These are phyloP conservation scores for Amphiprion ocellaris DNA, from an alignment of 2,113 vertebrate genomes.

Conservation along the genomic window DNA sequence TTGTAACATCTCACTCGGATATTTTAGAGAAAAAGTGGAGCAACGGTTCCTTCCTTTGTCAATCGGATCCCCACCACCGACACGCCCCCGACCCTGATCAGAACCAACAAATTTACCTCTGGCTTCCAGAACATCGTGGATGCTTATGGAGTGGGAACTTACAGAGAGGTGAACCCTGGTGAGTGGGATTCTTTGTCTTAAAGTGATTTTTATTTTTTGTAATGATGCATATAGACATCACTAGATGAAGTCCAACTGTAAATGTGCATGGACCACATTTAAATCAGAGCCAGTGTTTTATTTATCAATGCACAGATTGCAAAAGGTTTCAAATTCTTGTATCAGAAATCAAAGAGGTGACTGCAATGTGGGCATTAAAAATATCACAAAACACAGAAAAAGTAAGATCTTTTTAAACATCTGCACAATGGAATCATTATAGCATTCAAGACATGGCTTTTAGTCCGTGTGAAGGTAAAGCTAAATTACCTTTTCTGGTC, in stretches of 20 bases:
- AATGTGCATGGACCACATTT: no score
- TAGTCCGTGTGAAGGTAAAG: no score
- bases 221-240: no score
- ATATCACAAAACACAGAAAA: no score
- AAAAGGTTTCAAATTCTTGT: no score
- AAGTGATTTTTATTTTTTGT: background rate
- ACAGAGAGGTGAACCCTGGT: conserved; percentile 98
- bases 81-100: conserved; percentile 93
- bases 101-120: conserved; percentile 97
- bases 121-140: conserved; percentile 99
- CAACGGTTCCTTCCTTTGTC: conserved; percentile 93
- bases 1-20: background rate
- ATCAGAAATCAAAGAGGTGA: background rate
- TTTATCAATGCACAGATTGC: no score
- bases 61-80: conserved; percentile 94
- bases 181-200: conserved; percentile 14
- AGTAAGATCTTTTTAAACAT: no score
- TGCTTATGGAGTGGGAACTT: conserved; percentile 94
- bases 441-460: no score
- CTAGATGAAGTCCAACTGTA: no score
- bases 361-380: background rate
- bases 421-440: no score
- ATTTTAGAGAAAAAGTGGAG: conserved; percentile 91
- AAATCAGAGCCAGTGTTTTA: no score
- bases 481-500: no score